phyloP scores from a whole-genome alignment of 1,140 invertebrate species.

The Caenorhabditis latens region DNA sequence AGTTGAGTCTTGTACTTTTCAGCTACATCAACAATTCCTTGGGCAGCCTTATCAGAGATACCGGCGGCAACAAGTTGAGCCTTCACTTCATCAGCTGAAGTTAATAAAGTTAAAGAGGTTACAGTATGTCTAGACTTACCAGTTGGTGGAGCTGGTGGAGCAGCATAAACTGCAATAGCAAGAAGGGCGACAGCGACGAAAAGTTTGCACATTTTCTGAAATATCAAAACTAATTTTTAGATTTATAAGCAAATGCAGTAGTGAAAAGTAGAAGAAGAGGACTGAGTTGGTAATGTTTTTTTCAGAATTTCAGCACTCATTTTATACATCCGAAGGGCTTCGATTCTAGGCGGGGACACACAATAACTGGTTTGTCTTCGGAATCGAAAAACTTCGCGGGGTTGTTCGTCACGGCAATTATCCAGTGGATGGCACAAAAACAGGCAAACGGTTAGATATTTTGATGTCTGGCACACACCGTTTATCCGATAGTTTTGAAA shows the following conservation, averaged over 20 bases:
- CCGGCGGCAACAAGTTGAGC: slow-evolving; percentile 3
- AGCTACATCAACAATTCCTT: background rate
- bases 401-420: slow-evolving; percentile 12
- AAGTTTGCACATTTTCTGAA: slow-evolving; percentile 26
- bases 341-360: slow-evolving; percentile 11
- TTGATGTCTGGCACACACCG: slow-evolving; percentile 39
- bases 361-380: slow-evolving; percentile 38
- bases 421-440: slow-evolving; percentile 6
- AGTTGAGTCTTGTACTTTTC: slow-evolving; percentile 48
- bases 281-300: slow-evolving; percentile 1
- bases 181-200: slow-evolving; percentile 40
- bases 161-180: background rate
- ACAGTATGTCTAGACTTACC: background rate
- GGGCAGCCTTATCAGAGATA: background rate
- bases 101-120: background rate
- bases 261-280: background rate
- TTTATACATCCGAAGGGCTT: background rate
- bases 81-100: slow-evolving; percentile 36
- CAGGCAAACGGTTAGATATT: slow-evolving; percentile 40
- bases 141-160: slow-evolving; percentile 33
- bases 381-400: background rate
- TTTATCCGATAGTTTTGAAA: slow-evolving; percentile 20
- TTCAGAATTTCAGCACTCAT: background rate
- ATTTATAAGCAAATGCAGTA: background rate
- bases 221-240: background rate